Evolutionary conservation across 2,797 vertebrate genomes (phyloP), one percentile per base, ranked within the genome.

Genomic region (Heteromormyrus szaboi): DNA sequence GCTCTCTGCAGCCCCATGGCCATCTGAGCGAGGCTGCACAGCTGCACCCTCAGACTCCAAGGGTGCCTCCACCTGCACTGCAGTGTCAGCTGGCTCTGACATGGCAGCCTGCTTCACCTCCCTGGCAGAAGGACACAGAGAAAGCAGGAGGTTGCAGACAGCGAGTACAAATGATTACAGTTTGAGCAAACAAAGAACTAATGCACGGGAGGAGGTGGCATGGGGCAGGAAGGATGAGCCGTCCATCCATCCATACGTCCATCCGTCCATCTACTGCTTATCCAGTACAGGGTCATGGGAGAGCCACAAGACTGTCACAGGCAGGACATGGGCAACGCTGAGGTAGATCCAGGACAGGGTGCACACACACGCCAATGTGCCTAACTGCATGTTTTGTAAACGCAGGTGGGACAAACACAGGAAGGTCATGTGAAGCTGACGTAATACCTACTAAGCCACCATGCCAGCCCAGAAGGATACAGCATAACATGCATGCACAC

Each of bases 71-170:
- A 93, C 94, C 92, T 97, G 95, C 0, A 95, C 95, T 88, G 95
- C 92, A 0, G 95, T 94, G 46, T 94, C 93, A 59, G 94, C 95
- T 88, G 95, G 94, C 92, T 96, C 95, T 0, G 96, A 94, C 88
- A 92, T 87, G 88, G 90, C 89, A 88, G 91, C 91, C 89, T 93
- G 92, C 89, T 92, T 93, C 90, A 96, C 94, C 92, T 96, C 96
- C 89, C 96, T 96, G 91, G 7, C 7, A 25, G 59, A 7, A 19
- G 41, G 22, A 89, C 56, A 54, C 46, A 72, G 72, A 85, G 50
- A 87, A 22, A 81, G 84, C 33, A 29, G 65, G 54, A 53, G 53
- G 88, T 44, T 79, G 37, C 72, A 79, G n/a, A 50, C 3, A 12
- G 81, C 1, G 4, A 46, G 81, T 22, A 25, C 41, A 84, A 50